Evolutionary conservation across 2,113 vertebrate genomes (phyloP).

Genomic region (Grallaria varia): DNA sequence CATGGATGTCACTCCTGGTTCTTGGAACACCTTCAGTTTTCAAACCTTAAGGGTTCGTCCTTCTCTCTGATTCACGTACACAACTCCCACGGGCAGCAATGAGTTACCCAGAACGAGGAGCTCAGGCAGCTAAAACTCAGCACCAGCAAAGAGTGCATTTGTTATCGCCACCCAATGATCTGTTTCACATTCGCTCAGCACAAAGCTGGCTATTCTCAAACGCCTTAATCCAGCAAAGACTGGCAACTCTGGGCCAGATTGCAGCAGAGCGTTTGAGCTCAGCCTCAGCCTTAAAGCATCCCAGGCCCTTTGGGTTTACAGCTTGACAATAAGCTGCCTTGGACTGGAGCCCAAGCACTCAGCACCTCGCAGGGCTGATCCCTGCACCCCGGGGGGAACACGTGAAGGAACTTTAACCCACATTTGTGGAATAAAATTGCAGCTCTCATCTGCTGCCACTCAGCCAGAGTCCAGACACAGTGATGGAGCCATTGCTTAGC

Average conservation of each 20-base stretch:
- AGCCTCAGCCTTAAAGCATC: not conserved
- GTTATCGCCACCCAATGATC: not conserved
- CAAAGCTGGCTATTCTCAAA: not conserved
- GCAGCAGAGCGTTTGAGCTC: not conserved
- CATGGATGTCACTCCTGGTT: not conserved
- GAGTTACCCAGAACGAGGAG: not conserved
- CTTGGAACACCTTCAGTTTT: not conserved
- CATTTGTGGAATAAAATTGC: not conserved
- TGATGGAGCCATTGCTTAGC: not conserved
- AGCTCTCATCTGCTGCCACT: not conserved
- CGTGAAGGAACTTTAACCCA: not conserved
- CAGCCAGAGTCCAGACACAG: not conserved
- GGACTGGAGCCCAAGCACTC: not conserved
- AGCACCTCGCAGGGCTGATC: not conserved
- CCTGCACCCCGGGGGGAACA: not conserved
- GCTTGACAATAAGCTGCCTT: not conserved
- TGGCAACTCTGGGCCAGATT: not conserved
- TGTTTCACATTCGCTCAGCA: not conserved
- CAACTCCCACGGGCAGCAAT: slow-evolving; percentile 9
- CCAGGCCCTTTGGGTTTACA: not conserved
- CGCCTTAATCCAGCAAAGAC: not conserved
- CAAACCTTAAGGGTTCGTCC: slow-evolving; percentile 8
- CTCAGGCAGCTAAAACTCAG: not conserved
- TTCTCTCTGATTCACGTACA: slow-evolving; percentile 13
- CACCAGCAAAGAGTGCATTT: not conserved